Base-by-base conservation (phyloP, 2,888 invertebrate genomes). In the Mesopsocus fuscifrons region DNA sequence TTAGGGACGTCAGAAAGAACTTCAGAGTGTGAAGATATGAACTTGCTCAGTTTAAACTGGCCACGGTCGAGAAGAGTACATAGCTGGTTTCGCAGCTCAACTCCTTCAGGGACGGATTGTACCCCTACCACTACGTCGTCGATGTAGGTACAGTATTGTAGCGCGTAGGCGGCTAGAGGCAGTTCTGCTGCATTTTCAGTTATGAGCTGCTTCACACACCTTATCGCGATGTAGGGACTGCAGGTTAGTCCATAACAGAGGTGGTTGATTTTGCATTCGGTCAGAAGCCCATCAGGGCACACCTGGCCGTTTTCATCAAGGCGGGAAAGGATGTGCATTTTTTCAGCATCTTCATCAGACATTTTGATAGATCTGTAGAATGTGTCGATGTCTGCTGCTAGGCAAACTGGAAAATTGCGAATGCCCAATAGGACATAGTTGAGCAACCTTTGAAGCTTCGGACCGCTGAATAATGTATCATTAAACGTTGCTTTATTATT, bases 201-300 rank as follows among this genome's bases (percentile, higher is more conserved):
- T 5, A 45, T 47, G 17, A 52, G 33, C 26, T 50, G 50, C 21
- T 48, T 34, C 8, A 50, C 23, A 20, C 41, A 41, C 30, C 47
- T 15, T 8, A 43, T 43, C 6, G 51, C 45, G 6, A 47, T 18
- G 34, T 33, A 51, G 6, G 51, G 48, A 9, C 46, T 48, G 16
- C 46, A 43, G 20, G 45, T 45, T 4, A 47, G 45, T 5, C 52
- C 52, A 41, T 50, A 51, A 1, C 49, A 49, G 5, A 50, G 47
- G 3, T 47, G 48, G 3, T 18, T 32, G 2, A 48, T 41, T 15
- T 47, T 31, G 23, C 40, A 50, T 2, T 46, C 44, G 9, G 41
- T 16, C 2, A 50, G 17, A 3, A 47, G 41, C 3, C 45, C 16
- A 15, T 35, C 26, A 11, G 26, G 26, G 11, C 26, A 26, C 26